Conservation (phyloP, 2,113 vertebrate genomes). For the Dolichallabes microphthalmus region DNA sequence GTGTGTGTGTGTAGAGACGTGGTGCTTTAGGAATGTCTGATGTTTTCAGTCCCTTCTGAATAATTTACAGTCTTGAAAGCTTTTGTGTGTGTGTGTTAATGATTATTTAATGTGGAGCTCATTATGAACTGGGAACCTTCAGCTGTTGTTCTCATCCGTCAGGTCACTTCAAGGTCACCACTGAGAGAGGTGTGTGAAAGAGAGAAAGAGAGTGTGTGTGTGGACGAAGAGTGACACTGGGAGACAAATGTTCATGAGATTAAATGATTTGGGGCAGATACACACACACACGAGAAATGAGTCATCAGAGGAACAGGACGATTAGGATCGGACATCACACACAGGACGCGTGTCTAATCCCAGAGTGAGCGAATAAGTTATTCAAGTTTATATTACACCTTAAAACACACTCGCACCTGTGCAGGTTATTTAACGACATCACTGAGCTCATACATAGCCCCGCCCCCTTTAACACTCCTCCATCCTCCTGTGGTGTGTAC, state of each 20-base stretch:
- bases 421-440: not conserved
- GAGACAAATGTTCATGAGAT: not conserved
- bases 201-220: not conserved
- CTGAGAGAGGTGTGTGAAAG: not conserved
- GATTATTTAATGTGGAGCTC: not conserved
- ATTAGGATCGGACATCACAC: too few species aligned
- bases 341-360: too few species aligned
- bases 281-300: not conserved
- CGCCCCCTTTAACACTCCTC: not conserved
- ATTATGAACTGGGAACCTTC: not conserved
- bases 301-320: not conserved
- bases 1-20: not conserved
- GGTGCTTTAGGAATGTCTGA: not conserved
- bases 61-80: slow-evolving; percentile 1
- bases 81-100: not conserved
- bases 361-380: not conserved
- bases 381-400: not conserved
- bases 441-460: not conserved
- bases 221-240: not conserved
- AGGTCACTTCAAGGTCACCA: not conserved
- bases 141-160: not conserved
- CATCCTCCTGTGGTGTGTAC: not conserved
- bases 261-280: not conserved
- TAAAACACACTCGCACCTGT: not conserved
- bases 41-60: not conserved